Percentiles rank a stretch among this genome's conserved stretches.
These are phyloP conservation scores for Ischnus inquisitorius DNA, from an alignment of 2,888 invertebrate genomes.

Conservation along the genomic window DNA sequence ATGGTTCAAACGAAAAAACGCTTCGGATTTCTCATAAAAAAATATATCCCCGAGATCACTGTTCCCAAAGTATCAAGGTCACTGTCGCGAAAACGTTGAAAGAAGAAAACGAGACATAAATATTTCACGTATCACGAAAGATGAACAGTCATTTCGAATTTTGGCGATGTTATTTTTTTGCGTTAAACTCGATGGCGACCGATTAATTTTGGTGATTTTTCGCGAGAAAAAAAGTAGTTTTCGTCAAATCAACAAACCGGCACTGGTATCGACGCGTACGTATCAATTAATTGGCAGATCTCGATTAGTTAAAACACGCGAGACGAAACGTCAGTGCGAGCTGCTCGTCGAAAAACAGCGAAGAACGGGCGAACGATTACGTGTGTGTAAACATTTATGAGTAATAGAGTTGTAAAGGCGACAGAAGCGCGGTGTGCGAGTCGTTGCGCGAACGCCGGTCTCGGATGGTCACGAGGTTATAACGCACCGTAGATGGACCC, in stretches of 20 bases:
- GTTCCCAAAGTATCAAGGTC: no score
- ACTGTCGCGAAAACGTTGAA: no score
- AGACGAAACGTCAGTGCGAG: neutral
- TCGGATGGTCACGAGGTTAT: slow-evolving; percentile 55
- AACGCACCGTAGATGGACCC: slow-evolving; percentile 42
- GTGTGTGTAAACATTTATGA: neutral
- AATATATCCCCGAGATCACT: no score
- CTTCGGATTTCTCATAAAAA: no score
- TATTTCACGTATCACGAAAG: no score
- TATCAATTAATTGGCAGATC: neutral
- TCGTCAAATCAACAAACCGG: neutral
- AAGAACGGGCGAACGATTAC: neutral
- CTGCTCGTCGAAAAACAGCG: neutral
- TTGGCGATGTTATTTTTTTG: no score
- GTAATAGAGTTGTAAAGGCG: slow-evolving; percentile 24
- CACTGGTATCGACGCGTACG: neutral
- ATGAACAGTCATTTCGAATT: no score
- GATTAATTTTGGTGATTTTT: no score
- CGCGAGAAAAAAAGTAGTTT: no score
- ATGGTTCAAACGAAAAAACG: no score
- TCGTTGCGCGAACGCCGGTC: slow-evolving; percentile 23
- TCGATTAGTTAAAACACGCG: neutral
- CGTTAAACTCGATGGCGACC: no score
- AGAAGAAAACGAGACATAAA: no score
- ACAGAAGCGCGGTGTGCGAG: slow-evolving; percentile 3